Evolutionary conservation across 2,888 invertebrate genomes (phyloP).

Genomic region (Drosophila austrosaltans): DNA sequence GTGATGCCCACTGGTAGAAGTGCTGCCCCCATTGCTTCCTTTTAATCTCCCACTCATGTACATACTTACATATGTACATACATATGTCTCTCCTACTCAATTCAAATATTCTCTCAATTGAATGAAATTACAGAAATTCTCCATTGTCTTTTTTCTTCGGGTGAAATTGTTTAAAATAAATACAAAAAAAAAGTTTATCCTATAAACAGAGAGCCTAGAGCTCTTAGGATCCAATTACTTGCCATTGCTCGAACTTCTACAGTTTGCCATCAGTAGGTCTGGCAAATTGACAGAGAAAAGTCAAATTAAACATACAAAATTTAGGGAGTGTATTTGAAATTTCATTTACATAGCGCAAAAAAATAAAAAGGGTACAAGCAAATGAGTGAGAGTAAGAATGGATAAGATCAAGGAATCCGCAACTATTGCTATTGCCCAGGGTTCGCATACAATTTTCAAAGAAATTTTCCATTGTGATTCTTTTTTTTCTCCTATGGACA

Average conservation of each 20-base stretch:
- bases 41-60: too few relatives aligned
- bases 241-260: neutral
- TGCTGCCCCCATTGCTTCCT: neutral
- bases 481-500: conserved; percentile 7
- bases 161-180: conserved; percentile 1
- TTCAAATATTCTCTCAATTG: neutral
- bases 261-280: neutral
- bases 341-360: neutral
- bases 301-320: neutral
- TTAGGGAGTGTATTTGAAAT: neutral
- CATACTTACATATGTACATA: too few relatives aligned
- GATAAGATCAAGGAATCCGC: conserved; percentile 22
- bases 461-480: neutral
- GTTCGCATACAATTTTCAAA: conserved; percentile 7
- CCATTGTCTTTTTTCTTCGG: too few relatives aligned
- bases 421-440: conserved; percentile 21
- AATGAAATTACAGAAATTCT: conserved; percentile 3
- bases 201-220: neutral
- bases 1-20: too few relatives aligned
- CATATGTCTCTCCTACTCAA: neutral
- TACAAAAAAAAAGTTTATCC: conserved; percentile 8
- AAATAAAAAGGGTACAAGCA: neutral
- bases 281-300: conserved; percentile 2
- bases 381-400: conserved; percentile 19
- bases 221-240: neutral